Conservation (phyloP, 2,113 vertebrate species). For the Cyanoderma ruficeps region DNA sequence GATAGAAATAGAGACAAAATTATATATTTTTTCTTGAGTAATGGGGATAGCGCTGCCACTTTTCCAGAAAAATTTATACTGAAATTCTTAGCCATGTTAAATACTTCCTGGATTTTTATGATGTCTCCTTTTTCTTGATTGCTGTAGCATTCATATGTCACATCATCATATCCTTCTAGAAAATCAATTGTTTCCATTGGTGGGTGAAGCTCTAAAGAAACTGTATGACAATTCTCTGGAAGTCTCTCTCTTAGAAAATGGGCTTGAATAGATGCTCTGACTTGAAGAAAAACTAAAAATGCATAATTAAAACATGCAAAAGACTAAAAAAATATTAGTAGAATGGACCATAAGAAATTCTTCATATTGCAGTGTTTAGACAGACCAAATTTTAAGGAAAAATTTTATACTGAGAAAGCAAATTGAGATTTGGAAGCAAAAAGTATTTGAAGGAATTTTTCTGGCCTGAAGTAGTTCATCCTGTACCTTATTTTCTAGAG, state of each 20-base stretch:
- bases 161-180: neutral
- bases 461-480: neutral
- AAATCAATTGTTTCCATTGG: neutral
- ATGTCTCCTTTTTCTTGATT: slow-evolving; percentile 22
- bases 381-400: neutral
- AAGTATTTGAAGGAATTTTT: neutral
- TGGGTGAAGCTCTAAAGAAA: neutral
- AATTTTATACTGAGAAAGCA: neutral
- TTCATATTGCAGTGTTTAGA: neutral
- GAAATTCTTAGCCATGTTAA: neutral
- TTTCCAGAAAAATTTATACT: neutral
- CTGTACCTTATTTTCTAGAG: neutral
- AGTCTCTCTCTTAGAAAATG: neutral
- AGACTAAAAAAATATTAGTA: neutral
- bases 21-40: neutral
- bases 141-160: neutral
- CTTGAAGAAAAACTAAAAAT: neutral
- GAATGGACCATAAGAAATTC: neutral
- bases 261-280: neutral
- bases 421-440: neutral
- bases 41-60: neutral
- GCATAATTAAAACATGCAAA: neutral
- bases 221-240: neutral
- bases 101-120: neutral
- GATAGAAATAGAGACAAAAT: neutral